These are phyloP conservation scores for Zapornia atra DNA, from an alignment of 2,113 vertebrate genomes.

Conservation along the genomic window DNA sequence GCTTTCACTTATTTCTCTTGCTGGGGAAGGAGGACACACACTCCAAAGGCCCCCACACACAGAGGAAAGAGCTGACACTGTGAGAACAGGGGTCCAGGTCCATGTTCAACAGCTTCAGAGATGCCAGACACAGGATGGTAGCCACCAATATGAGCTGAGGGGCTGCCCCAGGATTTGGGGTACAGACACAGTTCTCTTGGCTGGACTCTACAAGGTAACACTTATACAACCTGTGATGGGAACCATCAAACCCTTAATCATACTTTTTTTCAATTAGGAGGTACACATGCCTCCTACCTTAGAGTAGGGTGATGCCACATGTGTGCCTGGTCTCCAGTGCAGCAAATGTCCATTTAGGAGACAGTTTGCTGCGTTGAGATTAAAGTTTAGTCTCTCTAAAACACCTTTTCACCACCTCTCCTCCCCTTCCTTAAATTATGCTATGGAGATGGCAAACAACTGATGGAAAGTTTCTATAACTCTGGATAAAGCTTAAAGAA, in stretches of 20 bases:
- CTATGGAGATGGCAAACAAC: background rate
- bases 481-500: background rate
- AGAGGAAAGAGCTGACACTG: background rate
- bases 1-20: background rate
- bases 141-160: background rate
- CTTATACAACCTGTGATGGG: background rate
- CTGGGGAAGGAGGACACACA: background rate
- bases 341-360: background rate
- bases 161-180: background rate
- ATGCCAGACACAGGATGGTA: background rate
- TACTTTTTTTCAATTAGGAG: background rate
- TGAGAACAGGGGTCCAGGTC: background rate
- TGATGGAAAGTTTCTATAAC: background rate
- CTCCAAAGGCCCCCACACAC: accelerated
- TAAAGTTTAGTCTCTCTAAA: background rate
- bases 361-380: background rate
- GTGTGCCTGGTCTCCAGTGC: background rate
- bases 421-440: background rate
- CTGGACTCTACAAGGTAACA: background rate
- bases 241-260: background rate
- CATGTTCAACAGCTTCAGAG: background rate
- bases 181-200: background rate
- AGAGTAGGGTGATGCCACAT: background rate
- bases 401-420: accelerated
- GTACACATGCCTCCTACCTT: background rate